phyloP scores from a whole-genome alignment of 2,113 vertebrate species.

The Amblyornis subalaris region DNA sequence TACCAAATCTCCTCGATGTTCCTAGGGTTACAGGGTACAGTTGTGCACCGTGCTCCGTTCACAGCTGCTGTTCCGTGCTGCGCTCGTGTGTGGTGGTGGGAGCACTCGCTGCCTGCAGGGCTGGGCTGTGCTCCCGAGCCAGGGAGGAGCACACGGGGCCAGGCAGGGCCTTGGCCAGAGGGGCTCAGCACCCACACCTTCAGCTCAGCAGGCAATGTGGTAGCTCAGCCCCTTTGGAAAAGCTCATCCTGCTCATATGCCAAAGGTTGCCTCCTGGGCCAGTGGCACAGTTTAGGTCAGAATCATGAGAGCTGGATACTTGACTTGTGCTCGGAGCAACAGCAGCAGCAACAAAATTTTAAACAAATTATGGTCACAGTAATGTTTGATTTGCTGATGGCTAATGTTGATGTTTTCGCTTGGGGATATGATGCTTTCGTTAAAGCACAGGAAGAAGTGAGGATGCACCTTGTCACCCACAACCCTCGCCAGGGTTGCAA shows the following conservation, averaged over 20 bases:
- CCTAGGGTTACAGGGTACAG: neutral
- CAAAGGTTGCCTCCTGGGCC: neutral
- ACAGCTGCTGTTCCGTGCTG: neutral
- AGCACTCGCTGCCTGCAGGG: neutral
- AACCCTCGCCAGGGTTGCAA: rapidly evolving
- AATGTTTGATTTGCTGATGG: neutral
- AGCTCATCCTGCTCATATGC: neutral
- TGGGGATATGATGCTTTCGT: neutral
- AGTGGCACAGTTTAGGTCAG: neutral
- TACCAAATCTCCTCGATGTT: neutral
- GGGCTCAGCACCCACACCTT: neutral
- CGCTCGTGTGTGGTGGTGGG: neutral
- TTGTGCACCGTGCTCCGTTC: neutral
- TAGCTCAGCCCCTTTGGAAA: neutral
- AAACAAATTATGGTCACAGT: neutral
- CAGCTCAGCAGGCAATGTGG: neutral
- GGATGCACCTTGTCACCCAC: rapidly evolving
- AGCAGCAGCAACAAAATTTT: neutral
- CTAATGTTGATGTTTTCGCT: neutral
- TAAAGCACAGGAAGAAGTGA: neutral
- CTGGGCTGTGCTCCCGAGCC: neutral
- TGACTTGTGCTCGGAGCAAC: neutral
- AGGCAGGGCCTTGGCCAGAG: neutral
- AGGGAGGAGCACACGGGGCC: neutral
- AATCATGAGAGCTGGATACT: neutral